These are phyloP conservation scores for Ptiloglossa arizonensis DNA, from an alignment of 1,140 invertebrate species.

Conservation along the genomic window DNA sequence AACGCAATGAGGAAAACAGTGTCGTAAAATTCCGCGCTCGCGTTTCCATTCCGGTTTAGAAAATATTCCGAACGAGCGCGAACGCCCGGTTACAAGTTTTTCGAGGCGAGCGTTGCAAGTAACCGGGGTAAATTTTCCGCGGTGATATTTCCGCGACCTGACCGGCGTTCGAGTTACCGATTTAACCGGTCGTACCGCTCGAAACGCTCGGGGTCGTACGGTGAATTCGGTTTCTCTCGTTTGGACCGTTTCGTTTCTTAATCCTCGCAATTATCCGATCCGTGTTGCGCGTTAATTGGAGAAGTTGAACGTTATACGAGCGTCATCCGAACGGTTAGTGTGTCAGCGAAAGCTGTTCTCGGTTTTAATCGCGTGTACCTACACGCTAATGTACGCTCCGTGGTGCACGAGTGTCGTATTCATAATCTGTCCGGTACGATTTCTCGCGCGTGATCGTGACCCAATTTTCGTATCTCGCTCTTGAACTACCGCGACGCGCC, in stretches of 20 bases:
- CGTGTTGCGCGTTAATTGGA: slow-evolving; percentile 32
- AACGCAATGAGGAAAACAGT: slow-evolving; percentile 26
- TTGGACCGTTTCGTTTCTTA: slow-evolving; percentile 12
- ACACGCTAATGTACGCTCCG: neutral
- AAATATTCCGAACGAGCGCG: neutral
- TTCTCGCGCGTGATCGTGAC: neutral
- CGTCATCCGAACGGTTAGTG: slow-evolving; percentile 3
- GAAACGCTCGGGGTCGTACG: no score
- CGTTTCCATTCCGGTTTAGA: neutral
- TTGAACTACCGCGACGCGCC: no score
- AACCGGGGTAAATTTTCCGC: no score
- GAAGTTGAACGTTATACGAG: neutral
- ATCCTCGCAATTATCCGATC: slow-evolving; percentile 25
- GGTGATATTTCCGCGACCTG: no score
- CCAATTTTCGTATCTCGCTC: neutral
- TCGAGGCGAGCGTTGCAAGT: no score
- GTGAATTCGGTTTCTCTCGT: neutral
- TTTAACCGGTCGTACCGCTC: neutral
- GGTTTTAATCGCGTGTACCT: slow-evolving; percentile 11
- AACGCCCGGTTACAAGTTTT: no score
- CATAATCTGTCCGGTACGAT: slow-evolving; percentile 7
- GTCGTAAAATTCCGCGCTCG: slow-evolving; percentile 24
- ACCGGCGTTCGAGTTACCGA: neutral
- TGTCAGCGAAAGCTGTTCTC: neutral
- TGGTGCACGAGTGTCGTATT: neutral